These are phyloP conservation scores for Chlorops oryzae DNA, from an alignment of 1,140 invertebrate genomes.

Conservation along the genomic window DNA sequence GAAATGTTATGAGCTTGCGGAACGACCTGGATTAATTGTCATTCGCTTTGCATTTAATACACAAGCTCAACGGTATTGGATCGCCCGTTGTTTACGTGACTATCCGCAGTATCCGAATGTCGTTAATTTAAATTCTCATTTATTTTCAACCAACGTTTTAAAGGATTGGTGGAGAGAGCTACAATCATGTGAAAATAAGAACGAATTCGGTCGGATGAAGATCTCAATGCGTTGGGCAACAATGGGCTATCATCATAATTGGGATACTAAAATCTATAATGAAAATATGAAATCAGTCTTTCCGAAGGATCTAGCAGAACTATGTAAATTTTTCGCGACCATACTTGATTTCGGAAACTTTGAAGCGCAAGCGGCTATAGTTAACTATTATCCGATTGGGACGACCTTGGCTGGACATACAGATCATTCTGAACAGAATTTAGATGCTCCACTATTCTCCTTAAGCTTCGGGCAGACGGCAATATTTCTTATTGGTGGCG, in stretches of 20 bases:
- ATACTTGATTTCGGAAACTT: constrained; percentile 61
- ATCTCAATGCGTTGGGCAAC: constrained; percentile 84
- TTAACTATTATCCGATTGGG: constrained; percentile 90
- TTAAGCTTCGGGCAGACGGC: constrained; percentile 80
- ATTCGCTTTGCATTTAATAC: constrained; percentile 78
- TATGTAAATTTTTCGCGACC: constrained; percentile 60
- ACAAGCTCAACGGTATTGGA: constrained; percentile 76
- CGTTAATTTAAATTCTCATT: constrained; percentile 62
- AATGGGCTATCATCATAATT: constrained; percentile 91
- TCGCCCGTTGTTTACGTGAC: constrained; percentile 66
- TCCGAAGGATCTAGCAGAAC: constrained; percentile 61
- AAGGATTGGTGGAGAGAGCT: constrained; percentile 48
- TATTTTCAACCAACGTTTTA: constrained; percentile 20
- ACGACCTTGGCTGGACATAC: constrained; percentile 85
- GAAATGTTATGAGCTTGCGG: constrained; percentile 53
- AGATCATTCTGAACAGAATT: constrained; percentile 84
- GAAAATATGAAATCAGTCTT: constrained; percentile 61
- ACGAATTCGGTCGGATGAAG: constrained; percentile 44
- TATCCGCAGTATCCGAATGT: constrained; percentile 72
- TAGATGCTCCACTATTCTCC: constrained; percentile 79
- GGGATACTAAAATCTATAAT: constrained; percentile 83
- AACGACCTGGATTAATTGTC: constrained; percentile 65
- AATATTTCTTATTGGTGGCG: constrained; percentile 77
- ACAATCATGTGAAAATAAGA: constrained; percentile 43
- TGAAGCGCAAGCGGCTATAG: constrained; percentile 80